Evolutionary conservation across 2,113 vertebrate genomes (phyloP).

Genomic region (Pseudolaguvia tuberculata): DNA sequence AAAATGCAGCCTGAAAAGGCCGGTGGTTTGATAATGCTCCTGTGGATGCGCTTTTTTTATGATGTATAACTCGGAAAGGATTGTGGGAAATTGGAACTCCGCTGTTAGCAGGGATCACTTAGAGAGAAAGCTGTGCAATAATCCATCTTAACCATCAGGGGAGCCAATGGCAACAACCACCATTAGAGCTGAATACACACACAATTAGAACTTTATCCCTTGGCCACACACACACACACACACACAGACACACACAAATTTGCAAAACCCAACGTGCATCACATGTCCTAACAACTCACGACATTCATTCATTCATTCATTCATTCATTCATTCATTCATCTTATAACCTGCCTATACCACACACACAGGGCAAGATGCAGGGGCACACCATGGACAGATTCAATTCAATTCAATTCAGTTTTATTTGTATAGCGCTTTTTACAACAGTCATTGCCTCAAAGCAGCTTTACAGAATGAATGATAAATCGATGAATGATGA

Average conservation of each 20-base stretch:
- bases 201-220: background rate
- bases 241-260: background rate
- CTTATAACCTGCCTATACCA: too few species aligned
- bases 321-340: too few species aligned
- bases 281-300: too few species aligned
- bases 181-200: conserved; percentile 17
- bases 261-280: background rate
- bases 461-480: too few species aligned
- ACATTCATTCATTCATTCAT: too few species aligned
- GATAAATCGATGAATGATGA: too few species aligned
- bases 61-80: conserved; percentile 22
- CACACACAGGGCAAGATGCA: too few species aligned
- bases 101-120: conserved; percentile 29
- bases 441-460: too few species aligned
- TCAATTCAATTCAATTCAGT: too few species aligned
- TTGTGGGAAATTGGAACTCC: conserved; percentile 30
- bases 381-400: too few species aligned
- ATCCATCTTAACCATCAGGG: conserved; percentile 23
- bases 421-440: too few species aligned
- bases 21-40: background rate
- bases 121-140: conserved; percentile 25
- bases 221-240: background rate
- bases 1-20: conserved; percentile 19
- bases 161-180: conserved; percentile 25
- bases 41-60: background rate